These are phyloP conservation scores for Neotoxoptera formosana DNA, from an alignment of 1,140 invertebrate species.

Conservation along the genomic window DNA sequence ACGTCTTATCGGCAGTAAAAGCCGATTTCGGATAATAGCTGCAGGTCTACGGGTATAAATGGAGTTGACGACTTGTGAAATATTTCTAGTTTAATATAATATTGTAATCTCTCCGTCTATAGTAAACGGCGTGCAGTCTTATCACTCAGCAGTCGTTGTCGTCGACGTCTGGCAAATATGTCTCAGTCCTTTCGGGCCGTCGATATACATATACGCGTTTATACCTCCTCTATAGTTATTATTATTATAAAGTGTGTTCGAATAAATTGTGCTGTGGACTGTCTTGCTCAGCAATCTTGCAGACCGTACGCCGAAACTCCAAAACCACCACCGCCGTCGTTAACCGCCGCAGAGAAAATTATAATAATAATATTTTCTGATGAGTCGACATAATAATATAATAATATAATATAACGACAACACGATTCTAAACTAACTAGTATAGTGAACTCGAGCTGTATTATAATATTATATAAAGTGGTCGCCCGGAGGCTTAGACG, in stretches of 20 bases:
- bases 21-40: neutral
- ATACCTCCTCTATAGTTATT: neutral
- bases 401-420: neutral
- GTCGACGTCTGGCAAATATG: neutral
- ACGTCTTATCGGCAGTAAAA: neutral
- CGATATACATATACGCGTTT: neutral
- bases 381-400: neutral
- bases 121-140: neutral
- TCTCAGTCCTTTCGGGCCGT: neutral
- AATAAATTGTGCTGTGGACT: neutral
- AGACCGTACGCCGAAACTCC: neutral
- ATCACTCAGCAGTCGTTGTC: neutral
- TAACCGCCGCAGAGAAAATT: neutral
- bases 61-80: neutral
- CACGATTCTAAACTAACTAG: neutral
- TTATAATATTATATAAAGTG: no score
- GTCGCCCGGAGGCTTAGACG: no score
- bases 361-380: neutral
- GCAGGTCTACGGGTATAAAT: neutral
- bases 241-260: neutral
- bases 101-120: neutral
- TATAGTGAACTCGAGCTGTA: neutral
- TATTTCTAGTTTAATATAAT: slow-evolving; percentile 2
- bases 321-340: neutral
- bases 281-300: neutral